These are phyloP conservation scores for Enteromius radiatus DNA, from an alignment of 2,797 vertebrate genomes.

Conservation along the genomic window DNA sequence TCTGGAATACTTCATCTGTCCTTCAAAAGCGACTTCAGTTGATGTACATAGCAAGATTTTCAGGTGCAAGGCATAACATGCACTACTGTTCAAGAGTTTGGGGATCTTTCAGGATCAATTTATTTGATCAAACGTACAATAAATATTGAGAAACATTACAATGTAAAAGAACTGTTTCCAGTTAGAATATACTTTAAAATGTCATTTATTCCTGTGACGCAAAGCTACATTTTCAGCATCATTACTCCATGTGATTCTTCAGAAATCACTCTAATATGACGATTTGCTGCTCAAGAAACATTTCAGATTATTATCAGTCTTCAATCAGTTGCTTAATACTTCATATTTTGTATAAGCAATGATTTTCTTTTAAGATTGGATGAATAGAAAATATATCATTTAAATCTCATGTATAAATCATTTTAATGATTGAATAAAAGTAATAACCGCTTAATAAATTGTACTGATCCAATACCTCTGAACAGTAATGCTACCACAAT, in stretches of 20 bases:
- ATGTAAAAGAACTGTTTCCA: not conserved
- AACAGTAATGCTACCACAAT: not conserved
- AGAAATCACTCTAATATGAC: not conserved
- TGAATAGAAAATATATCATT: not conserved
- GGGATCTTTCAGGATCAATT: not conserved
- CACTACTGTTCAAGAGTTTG: not conserved
- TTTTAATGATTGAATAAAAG: not conserved
- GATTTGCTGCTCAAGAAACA: not conserved
- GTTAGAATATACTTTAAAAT: not conserved
- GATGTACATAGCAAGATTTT: not conserved
- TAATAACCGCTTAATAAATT: not conserved
- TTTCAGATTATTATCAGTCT: not conserved
- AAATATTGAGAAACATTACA: not conserved
- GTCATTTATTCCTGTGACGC: not conserved
- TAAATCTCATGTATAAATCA: not conserved
- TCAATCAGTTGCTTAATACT: not conserved
- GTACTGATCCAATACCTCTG: not conserved
- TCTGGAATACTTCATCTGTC: conserved; percentile 5
- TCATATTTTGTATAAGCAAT: not conserved
- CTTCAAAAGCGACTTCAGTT: not conserved
- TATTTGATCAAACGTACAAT: not conserved
- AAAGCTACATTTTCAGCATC: not conserved
- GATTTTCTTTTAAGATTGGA: not conserved
- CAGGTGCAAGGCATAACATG: not conserved
- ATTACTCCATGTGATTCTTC: not conserved